These are phyloP conservation scores for Mesoclemmys tuberculata DNA, from an alignment of 2,113 vertebrate species.

Conservation along the genomic window DNA sequence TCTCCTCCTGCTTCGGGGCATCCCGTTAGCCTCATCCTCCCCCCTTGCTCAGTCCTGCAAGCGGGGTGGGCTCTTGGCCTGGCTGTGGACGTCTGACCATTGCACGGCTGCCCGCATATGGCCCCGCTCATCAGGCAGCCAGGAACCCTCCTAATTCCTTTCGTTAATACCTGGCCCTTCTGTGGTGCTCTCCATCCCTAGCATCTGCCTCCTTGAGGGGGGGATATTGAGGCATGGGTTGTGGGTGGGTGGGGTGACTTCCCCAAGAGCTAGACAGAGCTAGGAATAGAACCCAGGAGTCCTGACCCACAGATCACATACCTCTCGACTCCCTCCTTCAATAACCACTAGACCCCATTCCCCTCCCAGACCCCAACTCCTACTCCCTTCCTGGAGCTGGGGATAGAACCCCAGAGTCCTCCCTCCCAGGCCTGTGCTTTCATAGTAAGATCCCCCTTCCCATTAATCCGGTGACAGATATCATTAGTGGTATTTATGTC, in stretches of 20 bases:
- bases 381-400: too few relatives aligned
- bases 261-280: background rate
- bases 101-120: background rate
- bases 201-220: background rate
- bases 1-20: background rate
- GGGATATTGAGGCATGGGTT: background rate
- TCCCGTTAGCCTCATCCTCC: background rate
- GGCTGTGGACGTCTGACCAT: background rate
- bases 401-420: background rate
- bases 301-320: background rate
- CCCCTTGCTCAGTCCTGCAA: background rate
- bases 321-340: too few relatives aligned
- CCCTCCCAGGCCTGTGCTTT: background rate
- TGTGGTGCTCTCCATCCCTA: background rate
- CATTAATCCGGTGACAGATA: background rate
- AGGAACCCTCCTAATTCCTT: background rate
- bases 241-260: background rate
- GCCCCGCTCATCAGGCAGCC: background rate
- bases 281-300: background rate
- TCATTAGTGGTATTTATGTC: background rate
- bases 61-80: background rate
- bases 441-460: background rate
- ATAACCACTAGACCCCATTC: background rate
- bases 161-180: background rate
- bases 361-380: background rate